Evolutionary conservation across 2,113 vertebrate genomes (phyloP).

Genomic region (Rallus limicola): DNA sequence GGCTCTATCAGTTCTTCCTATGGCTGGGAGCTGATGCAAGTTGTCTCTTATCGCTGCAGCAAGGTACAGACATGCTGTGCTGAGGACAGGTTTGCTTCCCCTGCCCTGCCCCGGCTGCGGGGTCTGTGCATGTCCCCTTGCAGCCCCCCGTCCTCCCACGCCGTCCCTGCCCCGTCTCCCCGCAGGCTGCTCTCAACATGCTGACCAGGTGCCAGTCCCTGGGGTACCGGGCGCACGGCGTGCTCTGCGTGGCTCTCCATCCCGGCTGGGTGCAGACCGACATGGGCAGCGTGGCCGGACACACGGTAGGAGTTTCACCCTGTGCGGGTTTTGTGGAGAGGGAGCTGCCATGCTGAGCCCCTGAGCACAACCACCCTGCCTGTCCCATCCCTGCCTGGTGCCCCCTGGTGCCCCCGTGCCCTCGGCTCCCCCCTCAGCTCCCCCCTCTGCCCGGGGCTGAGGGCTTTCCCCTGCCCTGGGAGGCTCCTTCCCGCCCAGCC

Average conservation of each 20-base stretch:
- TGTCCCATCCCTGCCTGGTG: no score
- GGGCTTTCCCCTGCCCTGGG: background rate
- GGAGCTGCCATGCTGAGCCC: no score
- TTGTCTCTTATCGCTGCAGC: constrained; percentile 35
- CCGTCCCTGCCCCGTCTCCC: background rate
- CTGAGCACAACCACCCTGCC: no score
- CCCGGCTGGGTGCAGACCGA: background rate
- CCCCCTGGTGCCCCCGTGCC: no score
- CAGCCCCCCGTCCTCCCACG: background rate
- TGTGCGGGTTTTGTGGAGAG: no score
- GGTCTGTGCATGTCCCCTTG: background rate
- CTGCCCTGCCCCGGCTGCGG: fast-evolving
- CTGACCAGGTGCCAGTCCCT: background rate
- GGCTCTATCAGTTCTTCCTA: no score
- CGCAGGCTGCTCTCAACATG: background rate
- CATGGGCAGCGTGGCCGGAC: no score
- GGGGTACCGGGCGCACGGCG: background rate
- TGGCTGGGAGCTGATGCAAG: no score
- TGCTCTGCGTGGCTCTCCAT: background rate
- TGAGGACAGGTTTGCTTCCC: no score
- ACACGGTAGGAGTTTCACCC: no score
- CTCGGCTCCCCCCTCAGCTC: no score
- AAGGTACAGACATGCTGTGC: background rate
- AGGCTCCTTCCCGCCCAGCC: background rate
- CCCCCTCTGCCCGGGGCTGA: background rate